A percentile compares a stretch with the other conserved stretches of the same genome.
Conservation (phyloP, 2,797 vertebrate genomes). For the Sebastes flavidus region DNA sequence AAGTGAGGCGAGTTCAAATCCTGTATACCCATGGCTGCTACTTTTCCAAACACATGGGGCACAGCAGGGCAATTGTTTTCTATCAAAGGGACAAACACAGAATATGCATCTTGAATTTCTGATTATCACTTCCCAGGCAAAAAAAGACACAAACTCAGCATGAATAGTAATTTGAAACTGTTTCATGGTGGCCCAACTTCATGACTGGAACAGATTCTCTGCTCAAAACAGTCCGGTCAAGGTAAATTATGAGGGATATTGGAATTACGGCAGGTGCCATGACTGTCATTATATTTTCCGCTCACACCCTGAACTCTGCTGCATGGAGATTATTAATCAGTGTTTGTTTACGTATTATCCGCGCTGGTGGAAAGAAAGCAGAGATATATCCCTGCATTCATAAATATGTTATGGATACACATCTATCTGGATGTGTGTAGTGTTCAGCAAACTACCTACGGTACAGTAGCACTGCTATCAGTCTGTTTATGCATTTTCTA, state of each 20-base stretch:
- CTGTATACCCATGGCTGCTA: constrained; percentile 27
- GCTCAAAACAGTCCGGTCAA: constrained; percentile 53
- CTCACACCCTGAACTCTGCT: constrained; percentile 28
- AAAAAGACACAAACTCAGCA: constrained; percentile 15
- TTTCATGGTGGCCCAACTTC: constrained; percentile 57
- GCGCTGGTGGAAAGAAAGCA: background rate
- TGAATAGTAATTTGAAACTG: constrained; percentile 63
- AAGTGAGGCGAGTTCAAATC: constrained; percentile 53
- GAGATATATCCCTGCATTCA: constrained; percentile 16
- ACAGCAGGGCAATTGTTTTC: constrained; percentile 63
- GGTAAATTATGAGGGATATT: constrained; percentile 70
- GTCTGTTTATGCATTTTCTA: constrained; percentile 16
- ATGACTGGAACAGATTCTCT: constrained; percentile 55
- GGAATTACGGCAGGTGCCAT: constrained; percentile 54
- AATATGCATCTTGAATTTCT: constrained; percentile 62
- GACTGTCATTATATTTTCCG: constrained; percentile 48
- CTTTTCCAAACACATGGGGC: constrained; percentile 45
- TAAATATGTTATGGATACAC: constrained; percentile 37
- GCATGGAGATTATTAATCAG: constrained; percentile 54
- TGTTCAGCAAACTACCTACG: background rate
- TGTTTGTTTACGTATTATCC: constrained; percentile 49
- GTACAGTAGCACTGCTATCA: background rate
- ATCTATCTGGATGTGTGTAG: background rate
- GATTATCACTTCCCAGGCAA: constrained; percentile 48
- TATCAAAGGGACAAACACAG: constrained; percentile 53